phyloP scores from a whole-genome alignment of 2,113 vertebrate genomes.

The Siniperca chuatsi region DNA sequence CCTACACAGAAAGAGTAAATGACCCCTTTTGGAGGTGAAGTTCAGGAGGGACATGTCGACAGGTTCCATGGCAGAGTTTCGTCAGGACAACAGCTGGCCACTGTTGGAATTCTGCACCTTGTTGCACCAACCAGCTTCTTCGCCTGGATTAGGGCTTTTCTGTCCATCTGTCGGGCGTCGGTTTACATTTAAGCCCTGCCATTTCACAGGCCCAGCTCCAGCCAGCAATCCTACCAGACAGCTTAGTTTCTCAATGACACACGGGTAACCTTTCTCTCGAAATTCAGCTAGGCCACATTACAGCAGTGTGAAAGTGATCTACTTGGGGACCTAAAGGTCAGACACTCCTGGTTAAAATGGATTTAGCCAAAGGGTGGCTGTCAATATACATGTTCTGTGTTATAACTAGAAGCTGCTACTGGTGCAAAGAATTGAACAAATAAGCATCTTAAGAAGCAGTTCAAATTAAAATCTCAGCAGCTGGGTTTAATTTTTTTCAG shows the following conservation, averaged over 20 bases:
- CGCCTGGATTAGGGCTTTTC: slow-evolving; percentile 79
- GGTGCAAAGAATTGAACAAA: not conserved
- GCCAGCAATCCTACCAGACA: slow-evolving; percentile 62
- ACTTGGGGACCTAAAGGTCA: slow-evolving; percentile 53
- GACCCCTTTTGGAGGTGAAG: slow-evolving; percentile 47
- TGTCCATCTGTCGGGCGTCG: slow-evolving; percentile 82
- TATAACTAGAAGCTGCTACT: not conserved
- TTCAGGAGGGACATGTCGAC: slow-evolving; percentile 55
- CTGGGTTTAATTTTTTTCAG: not conserved
- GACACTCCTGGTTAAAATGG: slow-evolving; percentile 40
- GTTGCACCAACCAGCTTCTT: slow-evolving; percentile 75
- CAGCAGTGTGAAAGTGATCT: slow-evolving; percentile 42
- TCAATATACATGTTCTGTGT: slow-evolving; percentile 6
- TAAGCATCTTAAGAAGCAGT: slow-evolving; percentile 10
- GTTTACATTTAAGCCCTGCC: slow-evolving; percentile 81
- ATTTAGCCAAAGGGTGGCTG: slow-evolving; percentile 39
- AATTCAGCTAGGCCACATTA: slow-evolving; percentile 52
- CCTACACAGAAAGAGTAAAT: slow-evolving; percentile 27
- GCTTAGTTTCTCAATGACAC: slow-evolving; percentile 75
- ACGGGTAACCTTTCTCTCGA: slow-evolving; percentile 69
- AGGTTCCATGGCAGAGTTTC: slow-evolving; percentile 48
- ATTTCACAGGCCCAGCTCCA: slow-evolving; percentile 71
- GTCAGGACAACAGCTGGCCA: slow-evolving; percentile 73
- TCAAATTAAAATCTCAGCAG: not conserved
- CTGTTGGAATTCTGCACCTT: slow-evolving; percentile 78